Evolutionary conservation across 1,140 invertebrate species (phyloP).

Genomic region (Pseudoatta argentina): DNA sequence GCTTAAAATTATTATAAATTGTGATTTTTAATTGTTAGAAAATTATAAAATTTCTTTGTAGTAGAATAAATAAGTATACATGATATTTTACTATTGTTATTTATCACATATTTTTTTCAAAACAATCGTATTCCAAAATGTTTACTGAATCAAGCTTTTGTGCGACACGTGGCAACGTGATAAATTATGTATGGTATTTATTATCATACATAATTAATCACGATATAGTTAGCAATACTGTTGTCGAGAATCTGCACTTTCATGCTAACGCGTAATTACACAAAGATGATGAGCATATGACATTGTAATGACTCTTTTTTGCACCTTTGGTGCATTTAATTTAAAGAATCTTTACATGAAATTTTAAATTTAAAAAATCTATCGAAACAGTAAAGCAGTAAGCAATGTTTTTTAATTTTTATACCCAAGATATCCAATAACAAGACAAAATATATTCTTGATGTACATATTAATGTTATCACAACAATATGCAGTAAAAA

Average conservation of each 20-base stretch:
- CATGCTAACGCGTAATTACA: conserved; percentile 14
- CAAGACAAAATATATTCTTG: too few species aligned
- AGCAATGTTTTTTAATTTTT: not conserved
- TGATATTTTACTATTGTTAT: not conserved
- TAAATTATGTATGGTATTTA: conserved; percentile 18
- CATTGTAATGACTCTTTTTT: not conserved
- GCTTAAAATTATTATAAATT: not conserved
- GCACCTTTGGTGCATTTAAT: not conserved
- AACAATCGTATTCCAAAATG: not conserved
- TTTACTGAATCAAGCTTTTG: not conserved
- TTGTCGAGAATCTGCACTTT: not conserved
- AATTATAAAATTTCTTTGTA: not conserved
- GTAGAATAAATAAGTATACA: not conserved
- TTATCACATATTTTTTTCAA: not conserved
- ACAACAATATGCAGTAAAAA: too few species aligned
- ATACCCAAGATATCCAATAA: too few species aligned
- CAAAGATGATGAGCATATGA: not conserved
- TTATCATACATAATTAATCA: conserved; percentile 32
- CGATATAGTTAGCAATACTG: conserved; percentile 15
- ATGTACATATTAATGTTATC: too few species aligned
- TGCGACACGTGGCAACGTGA: not conserved
- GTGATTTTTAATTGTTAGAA: not conserved
- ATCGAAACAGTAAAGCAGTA: not conserved
- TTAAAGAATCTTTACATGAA: conserved; percentile 10
- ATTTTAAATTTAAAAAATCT: not conserved